Percentiles rank a stretch among this genome's conserved stretches.
Conservation (phyloP, 2,113 vertebrate species). For the Apteryx owenii region DNA sequence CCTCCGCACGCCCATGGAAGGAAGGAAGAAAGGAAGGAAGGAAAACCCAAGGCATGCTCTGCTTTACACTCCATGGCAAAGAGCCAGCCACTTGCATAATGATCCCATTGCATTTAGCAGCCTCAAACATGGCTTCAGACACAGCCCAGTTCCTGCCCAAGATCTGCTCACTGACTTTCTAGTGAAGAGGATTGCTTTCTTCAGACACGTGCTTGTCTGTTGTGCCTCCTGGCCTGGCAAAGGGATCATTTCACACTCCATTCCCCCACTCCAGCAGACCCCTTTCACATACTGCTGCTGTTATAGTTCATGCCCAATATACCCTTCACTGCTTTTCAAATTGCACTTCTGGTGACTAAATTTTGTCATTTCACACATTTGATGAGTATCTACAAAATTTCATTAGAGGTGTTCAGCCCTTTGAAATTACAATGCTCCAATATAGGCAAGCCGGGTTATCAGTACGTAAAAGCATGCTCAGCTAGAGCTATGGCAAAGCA, state of each 20-base stretch:
- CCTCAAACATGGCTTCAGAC: background rate
- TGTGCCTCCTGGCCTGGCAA: background rate
- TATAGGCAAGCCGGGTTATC: background rate
- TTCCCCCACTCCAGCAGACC: background rate
- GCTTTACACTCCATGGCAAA: background rate
- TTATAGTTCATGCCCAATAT: accelerated
- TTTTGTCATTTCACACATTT: accelerated
- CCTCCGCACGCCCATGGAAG: background rate
- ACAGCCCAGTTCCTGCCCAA: background rate
- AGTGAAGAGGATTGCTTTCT: background rate
- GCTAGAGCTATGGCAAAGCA: background rate
- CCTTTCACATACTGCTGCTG: background rate
- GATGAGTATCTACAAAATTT: accelerated
- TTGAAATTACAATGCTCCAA: accelerated
- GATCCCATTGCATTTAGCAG: background rate
- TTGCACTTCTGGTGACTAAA: background rate
- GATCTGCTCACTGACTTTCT: background rate
- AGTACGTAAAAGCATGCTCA: accelerated
- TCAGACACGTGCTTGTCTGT: accelerated
- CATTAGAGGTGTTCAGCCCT: background rate
- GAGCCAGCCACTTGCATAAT: background rate
- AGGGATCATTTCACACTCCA: accelerated
- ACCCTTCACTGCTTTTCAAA: background rate
- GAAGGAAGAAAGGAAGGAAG: background rate
- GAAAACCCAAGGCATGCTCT: background rate